These are phyloP conservation scores for Lasiurus cinereus DNA, from an alignment of 2,113 vertebrate species.

Conservation along the genomic window DNA sequence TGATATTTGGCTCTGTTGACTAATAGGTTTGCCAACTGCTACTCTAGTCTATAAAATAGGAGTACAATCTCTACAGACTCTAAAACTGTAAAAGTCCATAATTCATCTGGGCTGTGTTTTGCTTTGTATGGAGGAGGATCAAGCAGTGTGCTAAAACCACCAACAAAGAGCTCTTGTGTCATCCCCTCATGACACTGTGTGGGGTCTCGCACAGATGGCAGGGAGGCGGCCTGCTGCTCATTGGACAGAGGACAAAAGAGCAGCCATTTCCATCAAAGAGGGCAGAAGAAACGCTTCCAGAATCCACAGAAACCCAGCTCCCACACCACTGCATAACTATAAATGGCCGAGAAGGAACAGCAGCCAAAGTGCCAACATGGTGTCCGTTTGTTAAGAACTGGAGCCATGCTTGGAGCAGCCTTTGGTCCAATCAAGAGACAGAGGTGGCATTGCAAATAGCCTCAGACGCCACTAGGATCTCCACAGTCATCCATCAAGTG, in stretches of 20 bases:
- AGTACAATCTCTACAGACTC: not conserved
- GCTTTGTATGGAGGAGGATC: not conserved
- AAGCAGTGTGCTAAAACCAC: slow-evolving; percentile 14
- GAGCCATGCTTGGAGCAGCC: not conserved
- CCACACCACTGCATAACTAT: not conserved
- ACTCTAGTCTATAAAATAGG: not conserved
- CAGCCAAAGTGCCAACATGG: not conserved
- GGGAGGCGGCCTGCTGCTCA: slow-evolving; percentile 63
- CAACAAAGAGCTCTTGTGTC: slow-evolving; percentile 14
- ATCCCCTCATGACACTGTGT: not conserved
- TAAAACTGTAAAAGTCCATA: not conserved
- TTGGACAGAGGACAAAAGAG: slow-evolving; percentile 58
- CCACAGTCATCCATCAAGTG: not conserved
- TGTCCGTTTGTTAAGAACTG: not conserved
- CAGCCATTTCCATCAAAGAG: slow-evolving; percentile 5
- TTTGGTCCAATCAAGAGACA: not conserved
- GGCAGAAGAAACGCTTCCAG: slow-evolving; percentile 53
- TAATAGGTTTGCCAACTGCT: too few species aligned
- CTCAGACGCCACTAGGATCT: not conserved
- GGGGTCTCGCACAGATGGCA: slow-evolving; percentile 55
- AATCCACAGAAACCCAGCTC: not conserved
- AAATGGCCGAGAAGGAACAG: slow-evolving; percentile 22
- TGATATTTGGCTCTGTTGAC: too few species aligned
- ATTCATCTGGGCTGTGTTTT: slow-evolving; percentile 8
- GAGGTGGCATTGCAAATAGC: not conserved